Conservation (phyloP, 2,113 vertebrate species). For the Pelvicachromis taeniatus region DNA sequence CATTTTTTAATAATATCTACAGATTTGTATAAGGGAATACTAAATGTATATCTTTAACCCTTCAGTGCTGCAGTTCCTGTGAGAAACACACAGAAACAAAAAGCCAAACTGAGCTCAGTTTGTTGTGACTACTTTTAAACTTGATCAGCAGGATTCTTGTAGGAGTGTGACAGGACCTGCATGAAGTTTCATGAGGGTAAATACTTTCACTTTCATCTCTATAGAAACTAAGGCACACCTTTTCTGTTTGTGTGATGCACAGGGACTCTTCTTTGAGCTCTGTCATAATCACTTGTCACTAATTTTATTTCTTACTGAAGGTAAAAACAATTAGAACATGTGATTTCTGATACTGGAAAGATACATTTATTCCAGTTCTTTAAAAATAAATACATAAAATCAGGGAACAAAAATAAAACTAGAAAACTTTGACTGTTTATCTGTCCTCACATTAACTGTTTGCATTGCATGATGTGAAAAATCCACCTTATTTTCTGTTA, state of each 20-base stretch:
- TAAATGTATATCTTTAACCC: fast-evolving
- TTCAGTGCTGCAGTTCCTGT: background rate
- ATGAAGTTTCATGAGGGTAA: fast-evolving
- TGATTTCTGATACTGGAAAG: background rate
- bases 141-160: background rate
- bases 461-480: fast-evolving
- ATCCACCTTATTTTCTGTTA: background rate
- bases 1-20: background rate
- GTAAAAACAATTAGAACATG: background rate
- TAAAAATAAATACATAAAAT: background rate
- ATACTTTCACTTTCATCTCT: background rate
- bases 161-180: background rate
- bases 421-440: fast-evolving
- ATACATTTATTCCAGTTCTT: background rate
- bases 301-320: background rate
- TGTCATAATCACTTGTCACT: background rate
- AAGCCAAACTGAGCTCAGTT: background rate
- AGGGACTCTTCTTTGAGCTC: background rate
- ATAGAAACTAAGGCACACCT: fast-evolving
- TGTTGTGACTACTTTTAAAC: background rate
- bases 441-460: fast-evolving
- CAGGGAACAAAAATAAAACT: fast-evolving
- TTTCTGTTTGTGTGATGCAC: background rate
- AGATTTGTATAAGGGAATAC: background rate
- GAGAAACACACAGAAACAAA: fast-evolving